These are phyloP conservation scores for Ondatra zibethicus DNA, from an alignment of 2,113 vertebrate species.

Conservation along the genomic window DNA sequence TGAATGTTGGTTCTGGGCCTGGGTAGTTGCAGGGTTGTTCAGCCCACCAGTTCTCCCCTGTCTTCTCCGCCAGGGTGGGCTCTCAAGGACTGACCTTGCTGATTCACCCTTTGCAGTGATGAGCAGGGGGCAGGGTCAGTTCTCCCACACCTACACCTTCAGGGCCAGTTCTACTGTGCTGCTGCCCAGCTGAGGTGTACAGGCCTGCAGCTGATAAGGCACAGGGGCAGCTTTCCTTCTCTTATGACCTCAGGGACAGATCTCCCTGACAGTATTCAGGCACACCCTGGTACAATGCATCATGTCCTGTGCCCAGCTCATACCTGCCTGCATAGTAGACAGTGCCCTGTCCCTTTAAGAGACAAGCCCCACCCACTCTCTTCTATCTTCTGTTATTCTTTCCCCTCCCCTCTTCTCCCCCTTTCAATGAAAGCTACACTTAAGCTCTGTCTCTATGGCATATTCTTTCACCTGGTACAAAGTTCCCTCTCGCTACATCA, in stretches of 20 bases:
- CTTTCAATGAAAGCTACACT: no score
- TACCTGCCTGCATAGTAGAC: no score
- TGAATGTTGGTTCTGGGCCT: neutral
- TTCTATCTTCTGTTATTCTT: no score
- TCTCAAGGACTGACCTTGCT: neutral
- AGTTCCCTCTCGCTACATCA: no score
- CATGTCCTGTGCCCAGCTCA: no score
- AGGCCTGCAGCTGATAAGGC: neutral
- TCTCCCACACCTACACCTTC: neutral
- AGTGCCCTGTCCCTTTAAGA: no score
- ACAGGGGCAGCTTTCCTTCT: neutral
- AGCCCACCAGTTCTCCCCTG: neutral
- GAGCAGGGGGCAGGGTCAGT: neutral
- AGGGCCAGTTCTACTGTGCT: neutral
- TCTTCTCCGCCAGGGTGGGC: neutral
- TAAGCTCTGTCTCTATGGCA: no score
- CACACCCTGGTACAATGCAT: no score
- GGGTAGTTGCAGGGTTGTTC: neutral
- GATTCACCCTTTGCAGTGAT: neutral
- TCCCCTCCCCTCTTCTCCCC: no score
- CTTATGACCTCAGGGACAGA: neutral
- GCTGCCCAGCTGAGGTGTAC: neutral
- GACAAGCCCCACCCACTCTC: no score
- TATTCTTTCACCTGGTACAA: no score
- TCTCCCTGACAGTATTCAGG: neutral